Evolutionary conservation across 2,113 vertebrate genomes (phyloP), one percentile per base, ranked within the genome.

Genomic region (Tragelaphus strepsiceros): DNA sequence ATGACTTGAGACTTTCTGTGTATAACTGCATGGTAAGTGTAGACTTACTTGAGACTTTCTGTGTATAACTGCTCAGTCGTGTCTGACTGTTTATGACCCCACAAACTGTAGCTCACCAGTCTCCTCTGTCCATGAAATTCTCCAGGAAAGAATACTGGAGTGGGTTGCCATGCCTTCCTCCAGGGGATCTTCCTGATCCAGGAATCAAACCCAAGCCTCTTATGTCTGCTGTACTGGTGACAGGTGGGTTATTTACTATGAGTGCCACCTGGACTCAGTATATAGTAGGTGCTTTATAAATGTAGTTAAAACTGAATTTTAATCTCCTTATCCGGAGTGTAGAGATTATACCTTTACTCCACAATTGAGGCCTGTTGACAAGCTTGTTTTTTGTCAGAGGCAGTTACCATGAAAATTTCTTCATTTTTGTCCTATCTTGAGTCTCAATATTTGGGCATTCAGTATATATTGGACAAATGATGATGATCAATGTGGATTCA

Each of bases 251-350:
- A 43, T 77, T 77, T 77, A 77, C 39, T 21, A 26, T 22, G 43
- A 26, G 71, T 15, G 22, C 71, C 71, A 77, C 39, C 71, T 24
- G 15, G 62, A 62, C 49, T 94, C 19, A 0, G 6, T 11, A 13
- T 71, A 53, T 4, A 61, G 21, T 26, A 30, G 14, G 7, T 43
- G 6, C 53, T 92, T 90, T 11, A 43, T 56, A n/a, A 86, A 81
- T 92, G 12, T 78, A 91, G 62, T 92, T 61, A 61, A 74, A 83
- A 19, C 8, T 54, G 62, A 62, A 49, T 64, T 94, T 95, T 77
- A 96, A 86, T 77, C 3, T 96, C 15, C 53, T 96, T 83, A 51
- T 59, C 51, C 90, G 7, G 17, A 88, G 26, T 39, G 1, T 74
- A 35, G 24, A 12, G 46, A 17, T 7, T 58, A 6, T 11, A 10